A percentile compares a stretch with the other conserved stretches of the same genome.
Conservation (phyloP, 2,797 vertebrate species). For the Bucorvus abyssinicus region DNA sequence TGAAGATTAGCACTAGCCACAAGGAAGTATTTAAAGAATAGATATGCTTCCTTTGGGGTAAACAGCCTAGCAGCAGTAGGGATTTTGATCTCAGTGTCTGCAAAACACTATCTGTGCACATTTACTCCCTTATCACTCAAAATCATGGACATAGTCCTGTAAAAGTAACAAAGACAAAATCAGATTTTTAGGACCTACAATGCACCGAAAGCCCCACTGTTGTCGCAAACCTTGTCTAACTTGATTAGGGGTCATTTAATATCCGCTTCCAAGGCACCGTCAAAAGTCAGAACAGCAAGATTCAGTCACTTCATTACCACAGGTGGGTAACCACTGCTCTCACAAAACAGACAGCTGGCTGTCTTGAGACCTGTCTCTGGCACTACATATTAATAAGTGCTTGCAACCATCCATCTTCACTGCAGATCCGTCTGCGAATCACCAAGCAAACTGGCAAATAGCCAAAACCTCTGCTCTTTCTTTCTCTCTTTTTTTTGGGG, state of each 20-base stretch:
- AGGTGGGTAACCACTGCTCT: background rate
- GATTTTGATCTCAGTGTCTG: background rate
- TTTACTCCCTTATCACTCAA: background rate
- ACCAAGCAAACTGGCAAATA: background rate
- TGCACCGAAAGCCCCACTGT: accelerated
- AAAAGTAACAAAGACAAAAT: background rate
- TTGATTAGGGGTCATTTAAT: background rate
- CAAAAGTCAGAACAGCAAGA: background rate
- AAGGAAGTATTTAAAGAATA: constrained; percentile 3
- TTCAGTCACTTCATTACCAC: background rate
- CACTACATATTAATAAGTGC: background rate
- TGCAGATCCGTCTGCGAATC: background rate
- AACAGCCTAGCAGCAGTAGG: background rate
- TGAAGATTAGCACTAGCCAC: background rate
- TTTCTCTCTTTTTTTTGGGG: background rate
- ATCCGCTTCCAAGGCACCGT: background rate
- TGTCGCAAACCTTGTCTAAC: background rate
- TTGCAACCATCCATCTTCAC: background rate
- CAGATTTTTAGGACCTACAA: background rate
- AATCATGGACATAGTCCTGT: accelerated
- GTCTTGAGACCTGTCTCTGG: background rate
- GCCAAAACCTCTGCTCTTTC: background rate
- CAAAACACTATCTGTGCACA: background rate
- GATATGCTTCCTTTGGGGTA: background rate
- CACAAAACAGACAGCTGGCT: background rate